These are phyloP conservation scores for Drymodes brunneopygia DNA, from an alignment of 2,113 vertebrate genomes.

Conservation along the genomic window DNA sequence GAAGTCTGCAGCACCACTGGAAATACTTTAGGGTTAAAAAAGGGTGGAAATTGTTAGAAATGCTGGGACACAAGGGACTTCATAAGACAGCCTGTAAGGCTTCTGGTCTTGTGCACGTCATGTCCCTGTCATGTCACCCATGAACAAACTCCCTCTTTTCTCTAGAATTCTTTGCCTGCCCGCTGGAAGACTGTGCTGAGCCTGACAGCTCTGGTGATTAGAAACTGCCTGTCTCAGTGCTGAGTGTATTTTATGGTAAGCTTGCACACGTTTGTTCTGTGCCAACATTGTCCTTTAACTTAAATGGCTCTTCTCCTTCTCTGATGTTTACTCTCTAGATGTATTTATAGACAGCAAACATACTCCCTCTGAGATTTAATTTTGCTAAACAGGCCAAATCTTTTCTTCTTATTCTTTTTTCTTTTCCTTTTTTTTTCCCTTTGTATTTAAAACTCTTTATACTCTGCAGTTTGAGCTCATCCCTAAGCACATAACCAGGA, in stretches of 20 bases:
- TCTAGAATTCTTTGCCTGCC: not conserved
- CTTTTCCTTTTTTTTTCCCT: accelerated
- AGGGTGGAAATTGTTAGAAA: not conserved
- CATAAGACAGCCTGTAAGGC: not conserved
- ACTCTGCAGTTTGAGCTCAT: not conserved
- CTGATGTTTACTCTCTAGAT: constrained; percentile 7
- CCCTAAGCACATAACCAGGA: not conserved
- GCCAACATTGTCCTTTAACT: not conserved
- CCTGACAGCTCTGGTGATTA: not conserved
- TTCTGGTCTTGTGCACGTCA: not conserved
- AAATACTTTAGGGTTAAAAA: not conserved
- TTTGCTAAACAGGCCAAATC: not conserved
- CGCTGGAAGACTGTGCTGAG: not conserved
- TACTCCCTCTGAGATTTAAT: not conserved
- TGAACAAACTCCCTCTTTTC: not conserved
- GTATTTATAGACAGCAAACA: not conserved
- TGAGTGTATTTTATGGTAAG: not conserved
- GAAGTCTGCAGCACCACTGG: not conserved
- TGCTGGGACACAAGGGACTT: not conserved
- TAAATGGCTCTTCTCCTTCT: not conserved
- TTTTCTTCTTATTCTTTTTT: not conserved
- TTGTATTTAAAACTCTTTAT: not conserved
- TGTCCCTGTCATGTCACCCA: not conserved
- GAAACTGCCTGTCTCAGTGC: not conserved
- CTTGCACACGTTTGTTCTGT: not conserved